Conservation (phyloP, 35 echinoderm and acorn worm species). For the Diadema setosum region DNA sequence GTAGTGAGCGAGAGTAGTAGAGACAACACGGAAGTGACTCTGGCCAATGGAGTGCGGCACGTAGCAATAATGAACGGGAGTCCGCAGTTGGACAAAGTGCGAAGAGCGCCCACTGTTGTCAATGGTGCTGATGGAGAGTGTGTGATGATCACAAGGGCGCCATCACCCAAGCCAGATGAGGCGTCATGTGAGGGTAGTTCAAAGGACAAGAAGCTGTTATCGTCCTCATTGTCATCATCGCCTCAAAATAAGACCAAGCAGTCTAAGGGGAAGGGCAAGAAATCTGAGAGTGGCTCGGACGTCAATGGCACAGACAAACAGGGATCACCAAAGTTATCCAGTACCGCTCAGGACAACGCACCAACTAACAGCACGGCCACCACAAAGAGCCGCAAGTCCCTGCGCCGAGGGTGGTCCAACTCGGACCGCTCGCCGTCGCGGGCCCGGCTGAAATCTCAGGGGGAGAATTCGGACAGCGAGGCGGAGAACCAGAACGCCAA, state of each 20-base stretch:
- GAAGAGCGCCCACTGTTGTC: not conserved
- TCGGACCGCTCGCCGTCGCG: slow-evolving; percentile 37
- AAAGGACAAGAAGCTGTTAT: not conserved
- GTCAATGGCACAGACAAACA: not conserved
- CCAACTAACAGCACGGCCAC: not conserved
- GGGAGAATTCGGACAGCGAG: slow-evolving; percentile 87
- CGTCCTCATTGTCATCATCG: slow-evolving; percentile 39
- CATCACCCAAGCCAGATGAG: not conserved
- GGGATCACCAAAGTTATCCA: not conserved
- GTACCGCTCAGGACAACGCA: slow-evolving; percentile 9
- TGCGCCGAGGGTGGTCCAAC: slow-evolving; percentile 42
- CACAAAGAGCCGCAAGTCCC: slow-evolving; percentile 53
- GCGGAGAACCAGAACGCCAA: slow-evolving; percentile 50
- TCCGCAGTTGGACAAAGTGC: not conserved
- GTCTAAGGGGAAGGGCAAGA: slow-evolving; percentile 32
- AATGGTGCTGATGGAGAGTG: not conserved
- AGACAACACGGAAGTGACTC: not conserved
- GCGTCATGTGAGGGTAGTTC: not conserved
- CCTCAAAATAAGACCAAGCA: slow-evolving; percentile 42
- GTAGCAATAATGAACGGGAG: slow-evolving; percentile 26
- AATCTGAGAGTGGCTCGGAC: slow-evolving; percentile 7
- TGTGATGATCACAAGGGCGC: not conserved
- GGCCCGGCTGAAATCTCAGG: slow-evolving; percentile 27
- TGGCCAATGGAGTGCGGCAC: not conserved
- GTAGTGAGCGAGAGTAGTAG: not conserved